Conservation (phyloP, 2,113 vertebrate species). For the Neodon shergylaensis region DNA sequence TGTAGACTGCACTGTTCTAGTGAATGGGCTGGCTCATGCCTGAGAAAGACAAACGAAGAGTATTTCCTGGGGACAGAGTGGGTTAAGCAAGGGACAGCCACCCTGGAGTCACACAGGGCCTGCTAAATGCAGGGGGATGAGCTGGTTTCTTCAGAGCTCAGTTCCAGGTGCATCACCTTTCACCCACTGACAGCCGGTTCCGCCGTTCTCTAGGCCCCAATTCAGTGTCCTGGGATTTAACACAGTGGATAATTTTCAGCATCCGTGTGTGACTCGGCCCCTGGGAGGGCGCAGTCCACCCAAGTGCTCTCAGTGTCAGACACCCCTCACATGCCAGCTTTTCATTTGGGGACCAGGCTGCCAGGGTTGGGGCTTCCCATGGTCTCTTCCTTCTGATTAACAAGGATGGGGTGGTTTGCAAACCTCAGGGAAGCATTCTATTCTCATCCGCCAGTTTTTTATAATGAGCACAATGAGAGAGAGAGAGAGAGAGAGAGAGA, state of each 20-base stretch:
- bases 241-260: too few species aligned
- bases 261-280: too few species aligned
- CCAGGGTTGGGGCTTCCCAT: neutral
- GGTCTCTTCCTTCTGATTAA: neutral
- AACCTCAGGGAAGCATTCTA: too few species aligned
- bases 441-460: neutral
- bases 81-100: neutral
- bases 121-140: neutral
- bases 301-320: neutral
- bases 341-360: neutral
- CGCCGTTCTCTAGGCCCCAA: neutral
- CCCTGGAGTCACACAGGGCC: neutral
- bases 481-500: too few species aligned
- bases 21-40: neutral
- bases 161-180: neutral
- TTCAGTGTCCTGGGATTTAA: neutral
- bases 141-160: neutral
- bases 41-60: neutral
- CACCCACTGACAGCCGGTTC: neutral
- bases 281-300: neutral
- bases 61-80: neutral
- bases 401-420: neutral
- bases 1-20: too few species aligned
- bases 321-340: neutral
- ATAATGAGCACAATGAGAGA: neutral